A percentile compares a stretch with the other conserved stretches of the same genome.
phyloP scores from a whole-genome alignment of 30 jellyfish, hydroid and myxozoan species.

The Chironex yamaguchii region DNA sequence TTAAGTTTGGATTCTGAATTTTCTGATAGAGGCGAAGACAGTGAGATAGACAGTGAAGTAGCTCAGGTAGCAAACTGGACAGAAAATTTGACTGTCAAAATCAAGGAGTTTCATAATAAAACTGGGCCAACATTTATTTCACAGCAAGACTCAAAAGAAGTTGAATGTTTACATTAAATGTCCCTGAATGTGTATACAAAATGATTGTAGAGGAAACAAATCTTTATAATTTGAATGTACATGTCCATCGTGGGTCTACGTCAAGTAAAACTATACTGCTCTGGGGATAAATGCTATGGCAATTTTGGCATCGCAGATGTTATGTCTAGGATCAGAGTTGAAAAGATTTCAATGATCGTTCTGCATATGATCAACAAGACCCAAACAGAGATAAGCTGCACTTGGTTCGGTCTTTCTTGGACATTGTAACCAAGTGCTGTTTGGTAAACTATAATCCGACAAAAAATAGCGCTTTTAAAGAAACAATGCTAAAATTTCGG shows the following conservation, averaged over 20 bases:
- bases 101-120: too few species aligned
- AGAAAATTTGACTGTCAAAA: too few species aligned
- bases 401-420: constrained; percentile 8
- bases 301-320: constrained; percentile 13
- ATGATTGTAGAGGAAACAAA: too few species aligned
- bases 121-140: too few species aligned
- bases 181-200: too few species aligned
- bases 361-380: constrained; percentile 7
- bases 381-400: constrained; percentile 16
- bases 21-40: too few species aligned
- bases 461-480: not conserved
- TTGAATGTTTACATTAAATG: too few species aligned
- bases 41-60: too few species aligned
- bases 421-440: constrained; percentile 1
- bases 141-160: too few species aligned
- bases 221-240: too few species aligned
- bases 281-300: constrained; percentile 5
- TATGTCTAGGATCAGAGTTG: constrained; percentile 10
- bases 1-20: too few species aligned
- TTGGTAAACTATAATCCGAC: not conserved
- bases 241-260: constrained; percentile 11
- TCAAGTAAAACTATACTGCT: constrained; percentile 1
- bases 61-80: too few species aligned
- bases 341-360: not conserved
- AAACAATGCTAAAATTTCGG: constrained; percentile 13